Evolutionary conservation across 1,140 invertebrate genomes (phyloP).

Genomic region (Calliphora vicina): DNA sequence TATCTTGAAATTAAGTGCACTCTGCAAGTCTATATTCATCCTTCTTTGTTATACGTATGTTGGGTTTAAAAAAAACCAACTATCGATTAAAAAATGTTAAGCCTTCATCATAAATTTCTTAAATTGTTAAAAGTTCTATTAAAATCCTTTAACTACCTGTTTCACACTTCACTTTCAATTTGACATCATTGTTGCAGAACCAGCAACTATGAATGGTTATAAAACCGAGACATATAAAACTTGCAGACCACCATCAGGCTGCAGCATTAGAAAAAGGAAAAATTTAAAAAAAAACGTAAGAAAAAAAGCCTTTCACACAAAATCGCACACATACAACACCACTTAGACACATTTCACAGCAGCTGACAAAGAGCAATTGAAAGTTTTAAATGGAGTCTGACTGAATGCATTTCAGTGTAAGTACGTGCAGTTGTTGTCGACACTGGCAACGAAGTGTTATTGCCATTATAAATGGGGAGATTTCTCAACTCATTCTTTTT

Average conservation of each 20-base stretch:
- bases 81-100: too few species aligned
- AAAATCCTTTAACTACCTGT: background rate
- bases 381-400: background rate
- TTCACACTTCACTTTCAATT: background rate
- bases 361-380: background rate
- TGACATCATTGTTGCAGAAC: background rate
- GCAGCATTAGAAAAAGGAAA: background rate
- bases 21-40: too few species aligned
- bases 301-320: background rate
- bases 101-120: background rate
- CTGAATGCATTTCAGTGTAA: too few species aligned
- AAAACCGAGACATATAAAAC: background rate
- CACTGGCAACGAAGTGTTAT: too few species aligned
- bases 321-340: background rate
- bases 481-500: too few species aligned
- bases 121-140: background rate
- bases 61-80: too few species aligned
- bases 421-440: too few species aligned
- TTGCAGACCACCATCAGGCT: background rate
- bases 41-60: too few species aligned
- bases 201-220: background rate
- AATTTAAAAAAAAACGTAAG: background rate
- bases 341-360: background rate
- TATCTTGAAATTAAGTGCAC: too few species aligned
- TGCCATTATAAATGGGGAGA: too few species aligned